Evolutionary conservation across 2,797 vertebrate genomes (phyloP).

Genomic region (Limnodromus scolopaceus): DNA sequence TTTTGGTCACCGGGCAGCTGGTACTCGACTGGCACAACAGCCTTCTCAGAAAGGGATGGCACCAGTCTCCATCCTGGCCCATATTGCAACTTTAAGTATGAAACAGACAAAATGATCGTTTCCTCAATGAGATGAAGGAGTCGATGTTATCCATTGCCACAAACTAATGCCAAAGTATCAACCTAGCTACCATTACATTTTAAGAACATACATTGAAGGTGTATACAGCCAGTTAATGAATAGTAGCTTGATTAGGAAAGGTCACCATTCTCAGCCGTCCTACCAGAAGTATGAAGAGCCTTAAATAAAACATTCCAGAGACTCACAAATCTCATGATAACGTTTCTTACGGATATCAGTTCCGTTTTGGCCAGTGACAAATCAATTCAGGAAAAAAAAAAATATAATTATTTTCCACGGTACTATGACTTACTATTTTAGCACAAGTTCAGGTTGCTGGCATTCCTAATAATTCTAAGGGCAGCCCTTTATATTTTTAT

Average conservation of each 20-base stretch:
- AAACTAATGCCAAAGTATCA: neutral
- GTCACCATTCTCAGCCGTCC: neutral
- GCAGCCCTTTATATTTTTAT: neutral
- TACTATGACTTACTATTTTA: neutral
- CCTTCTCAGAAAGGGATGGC: neutral
- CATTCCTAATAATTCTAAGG: neutral
- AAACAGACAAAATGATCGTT: neutral
- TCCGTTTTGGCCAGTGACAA: neutral
- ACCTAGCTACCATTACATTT: neutral
- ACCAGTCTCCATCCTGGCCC: neutral
- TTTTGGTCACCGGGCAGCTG: neutral
- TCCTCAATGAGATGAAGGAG: neutral
- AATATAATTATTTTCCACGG: neutral
- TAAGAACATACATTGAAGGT: neutral
- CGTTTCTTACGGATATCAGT: neutral
- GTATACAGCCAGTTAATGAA: neutral
- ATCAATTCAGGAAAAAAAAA: neutral
- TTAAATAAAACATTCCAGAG: neutral
- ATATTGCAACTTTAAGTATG: neutral
- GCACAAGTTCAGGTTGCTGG: neutral
- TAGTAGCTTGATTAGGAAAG: neutral
- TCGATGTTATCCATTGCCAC: neutral
- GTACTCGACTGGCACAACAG: neutral
- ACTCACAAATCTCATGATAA: neutral
- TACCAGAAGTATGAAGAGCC: neutral